Base-by-base conservation (phyloP, 1,140 invertebrate species). In the Pogonomyrmex californicus region DNA sequence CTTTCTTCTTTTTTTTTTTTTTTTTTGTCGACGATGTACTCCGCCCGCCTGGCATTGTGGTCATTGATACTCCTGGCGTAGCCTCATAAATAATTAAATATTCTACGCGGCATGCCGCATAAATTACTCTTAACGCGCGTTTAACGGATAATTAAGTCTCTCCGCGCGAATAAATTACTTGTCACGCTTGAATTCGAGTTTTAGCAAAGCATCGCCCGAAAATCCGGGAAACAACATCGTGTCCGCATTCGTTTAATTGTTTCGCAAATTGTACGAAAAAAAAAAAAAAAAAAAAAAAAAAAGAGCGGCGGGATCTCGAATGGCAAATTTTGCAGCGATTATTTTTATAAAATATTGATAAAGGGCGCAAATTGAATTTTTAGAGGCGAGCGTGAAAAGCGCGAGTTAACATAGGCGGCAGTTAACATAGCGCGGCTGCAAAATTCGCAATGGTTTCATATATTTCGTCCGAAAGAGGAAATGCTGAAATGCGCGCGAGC, bases 141-240 rank as follows among this genome's bases (percentile, higher is more conserved):
- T 83, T 83, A 83, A 83, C 79, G 79, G 56, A 75, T 83, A 83
- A 83, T 83, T 83, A 83, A 83, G 54, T 75, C 68, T 83, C 44
- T 83, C 51, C 44, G 41, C 68, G 66, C 12, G 54, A 66, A 83
- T 83, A 60, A 73, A 83, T 83, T 75, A 75, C 54, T 79, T 49
- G 44, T 66, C 62, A n/a, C 33, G 62, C 62, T 68, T 68, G n/a
- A 54, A 41, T 66, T 66, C 44, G 12, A 79, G 12, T 63, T 47
- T 23, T 23, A 23, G 51, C 7, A 56, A n/a, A 23, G 17, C 38
- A 10, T 44, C 14, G 75, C 9, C 17, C 47, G 33, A 36, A 65
- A 65, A 36, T n/a, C 41, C 30, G 62, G 33, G 2, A 54, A 79
- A 66, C 36, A 23, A 33, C 17, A 44, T 54, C 51, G 38, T 23